Evolutionary conservation across 30 jellyfish, hydroid and myxozoan species (phyloP).

Genomic region (Rhopilema esculentum): DNA sequence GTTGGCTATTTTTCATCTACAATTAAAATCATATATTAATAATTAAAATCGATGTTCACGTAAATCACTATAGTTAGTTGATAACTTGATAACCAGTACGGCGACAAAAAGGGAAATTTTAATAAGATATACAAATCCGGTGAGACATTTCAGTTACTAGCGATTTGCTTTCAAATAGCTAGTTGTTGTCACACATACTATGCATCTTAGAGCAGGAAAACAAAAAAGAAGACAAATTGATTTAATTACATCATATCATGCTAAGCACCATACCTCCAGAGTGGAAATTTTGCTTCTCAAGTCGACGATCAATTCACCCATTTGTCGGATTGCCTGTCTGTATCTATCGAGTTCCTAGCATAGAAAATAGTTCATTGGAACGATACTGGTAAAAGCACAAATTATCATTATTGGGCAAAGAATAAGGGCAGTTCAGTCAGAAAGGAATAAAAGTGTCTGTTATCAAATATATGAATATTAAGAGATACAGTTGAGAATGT

Average conservation of each 20-base stretch:
- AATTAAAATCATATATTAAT: too few relatives aligned
- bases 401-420: too few relatives aligned
- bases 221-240: too few relatives aligned
- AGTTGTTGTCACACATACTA: too few relatives aligned
- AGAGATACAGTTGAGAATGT: neutral
- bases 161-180: neutral
- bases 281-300: slow-evolving; percentile 35
- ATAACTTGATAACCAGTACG: slow-evolving; percentile 2
- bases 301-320: slow-evolving; percentile 60
- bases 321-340: slow-evolving; percentile 59
- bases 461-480: neutral
- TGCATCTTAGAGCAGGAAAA: too few relatives aligned
- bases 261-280: slow-evolving; percentile 26
- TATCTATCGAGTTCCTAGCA: slow-evolving; percentile 68
- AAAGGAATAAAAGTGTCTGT: too few relatives aligned
- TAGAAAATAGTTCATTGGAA: neutral
- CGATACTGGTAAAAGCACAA: too few relatives aligned
- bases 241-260: too few relatives aligned
- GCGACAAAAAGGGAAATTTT: neutral
- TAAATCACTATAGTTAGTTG: neutral
- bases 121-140: too few relatives aligned
- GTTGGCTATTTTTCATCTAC: slow-evolving; percentile 65
- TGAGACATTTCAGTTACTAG: too few relatives aligned
- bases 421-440: too few relatives aligned
- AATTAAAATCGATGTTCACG: neutral